Base-by-base conservation (phyloP, 2,113 vertebrate species). In the Microcebus griseorufus region DNA sequence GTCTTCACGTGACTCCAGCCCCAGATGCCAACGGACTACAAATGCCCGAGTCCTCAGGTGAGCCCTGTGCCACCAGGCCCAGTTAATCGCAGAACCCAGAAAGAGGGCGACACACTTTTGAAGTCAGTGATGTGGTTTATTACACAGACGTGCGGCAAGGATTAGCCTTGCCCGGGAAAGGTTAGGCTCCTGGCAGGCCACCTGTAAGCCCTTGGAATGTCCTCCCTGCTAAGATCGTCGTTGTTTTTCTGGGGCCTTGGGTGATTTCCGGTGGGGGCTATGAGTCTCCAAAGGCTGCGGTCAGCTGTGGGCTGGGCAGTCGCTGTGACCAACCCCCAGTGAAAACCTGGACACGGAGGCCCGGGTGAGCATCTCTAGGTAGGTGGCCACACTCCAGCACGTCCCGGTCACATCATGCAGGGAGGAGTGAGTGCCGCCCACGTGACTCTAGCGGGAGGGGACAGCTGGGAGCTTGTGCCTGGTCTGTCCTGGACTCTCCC, bases 381-480 rank as follows among this genome's bases (percentile, higher is more conserved):
- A 18, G 32, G 14, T 42, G 3, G 12, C 32, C 20, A n/a, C 22
- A 67, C 11, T n/a, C 29, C 6, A 18, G 2, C 3, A 2, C 1
- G 4, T 9, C 32, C 9, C 0, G 23, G 4, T 27, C 39, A 60
- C 53, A 3, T 10, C 25, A 5, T 6, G 39, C 39, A 3, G 62
- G 79, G 51, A 58, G 51, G n/a, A n/a, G 51, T 3, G 20, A 23
- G 72, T 1, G 3, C 32, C 18, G 13, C 6, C 51, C 1, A 1
- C 22, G 29, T 0, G 8, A 22, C 48, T 29, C 20, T 12, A 4
- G 29, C 0, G 12, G 39, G 65, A 2, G 23, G 55, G 34, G 16
- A 7, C 1, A 17, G 27, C 25, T 3, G 34, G 60, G 65, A 13
- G 13, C 80, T 67, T 2, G 0, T 0, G 0, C 45, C 80, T 0